These are phyloP conservation scores for Antidorcas marsupialis DNA, from an alignment of 2,113 vertebrate genomes.

Conservation along the genomic window DNA sequence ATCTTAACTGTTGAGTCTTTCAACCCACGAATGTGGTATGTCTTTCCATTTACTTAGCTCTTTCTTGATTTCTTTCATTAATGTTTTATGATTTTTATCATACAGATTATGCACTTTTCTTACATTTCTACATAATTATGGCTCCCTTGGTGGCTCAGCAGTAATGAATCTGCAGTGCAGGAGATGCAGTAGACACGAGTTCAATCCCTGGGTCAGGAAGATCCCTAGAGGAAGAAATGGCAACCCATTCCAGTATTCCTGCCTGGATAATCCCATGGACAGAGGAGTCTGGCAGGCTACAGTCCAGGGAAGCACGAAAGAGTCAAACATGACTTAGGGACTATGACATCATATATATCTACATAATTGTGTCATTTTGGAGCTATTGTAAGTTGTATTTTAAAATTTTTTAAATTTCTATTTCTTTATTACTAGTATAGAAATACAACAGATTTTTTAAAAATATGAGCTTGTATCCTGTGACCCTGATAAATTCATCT, in stretches of 20 bases:
- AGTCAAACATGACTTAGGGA: neutral
- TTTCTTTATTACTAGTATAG: neutral
- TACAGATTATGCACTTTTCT: neutral
- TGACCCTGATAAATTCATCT: neutral
- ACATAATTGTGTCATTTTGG: neutral
- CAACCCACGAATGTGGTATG: neutral
- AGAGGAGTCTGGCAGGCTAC: neutral
- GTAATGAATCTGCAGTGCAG: neutral
- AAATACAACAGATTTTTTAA: neutral
- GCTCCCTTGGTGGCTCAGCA: neutral
- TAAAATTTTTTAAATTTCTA: neutral
- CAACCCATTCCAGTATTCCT: neutral
- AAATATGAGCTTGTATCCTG: neutral
- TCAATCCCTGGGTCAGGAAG: neutral
- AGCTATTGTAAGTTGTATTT: neutral
- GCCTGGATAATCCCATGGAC: neutral
- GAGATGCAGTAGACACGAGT: neutral
- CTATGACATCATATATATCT: neutral
- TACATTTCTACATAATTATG: neutral
- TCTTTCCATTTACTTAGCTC: neutral
- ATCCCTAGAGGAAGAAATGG: neutral
- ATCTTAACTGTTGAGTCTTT: neutral
- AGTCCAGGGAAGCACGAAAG: neutral
- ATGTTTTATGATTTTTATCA: neutral
- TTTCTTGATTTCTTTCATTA: neutral